Evolutionary conservation across 1,140 invertebrate species (phyloP), one percentile per base, ranked within the genome.

Genomic region (Protaetia brevitarsis): DNA sequence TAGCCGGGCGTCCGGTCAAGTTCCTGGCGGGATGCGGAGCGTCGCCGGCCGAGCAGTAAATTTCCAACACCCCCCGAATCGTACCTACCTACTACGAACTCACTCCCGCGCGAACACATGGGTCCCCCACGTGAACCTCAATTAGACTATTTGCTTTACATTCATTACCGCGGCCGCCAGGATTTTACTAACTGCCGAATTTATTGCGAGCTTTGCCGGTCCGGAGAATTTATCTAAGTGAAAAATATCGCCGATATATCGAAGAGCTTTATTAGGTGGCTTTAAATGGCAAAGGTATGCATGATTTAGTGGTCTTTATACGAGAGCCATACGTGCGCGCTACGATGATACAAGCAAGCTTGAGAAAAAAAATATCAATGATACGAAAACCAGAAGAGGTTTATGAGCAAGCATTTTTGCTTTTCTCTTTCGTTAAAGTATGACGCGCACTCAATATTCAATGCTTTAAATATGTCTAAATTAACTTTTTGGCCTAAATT

Each of bases 171-270:
- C 41, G 64, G 66, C 71, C 67, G 70, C 68, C 67, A 72, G 71
- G 71, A 71, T 74, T 74, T 74, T 74, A 74, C 73, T 71, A 74
- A 74, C 73, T 74, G 73, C 67, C 71, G 70, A 71, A 73, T 74
- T 74, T 74, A 74, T 74, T 69, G 71, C 68, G 68, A 58, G 23
- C 29, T 28, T 27, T 21, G 8, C 69, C 67, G 69, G 70, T 69
- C 71, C 63, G 61, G 62, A 64, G 65, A 71, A 73, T 71, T 71
- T 71, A 73, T 73, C 66, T 70, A 68, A 68, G 71, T 70, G 69
- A 68, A 67, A 73, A 73, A 71, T 73, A 73, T 72, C 57, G 68
- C 41, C 41, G 41, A 45, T 45, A 45, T 45, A 45, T 45, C 41
- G 41, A 45, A 37, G 34, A 45, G 41, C 41, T 45, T 45, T 45